Base-by-base conservation (phyloP, 2,797 vertebrate genomes). In the Rhinatrema bivittatum region DNA sequence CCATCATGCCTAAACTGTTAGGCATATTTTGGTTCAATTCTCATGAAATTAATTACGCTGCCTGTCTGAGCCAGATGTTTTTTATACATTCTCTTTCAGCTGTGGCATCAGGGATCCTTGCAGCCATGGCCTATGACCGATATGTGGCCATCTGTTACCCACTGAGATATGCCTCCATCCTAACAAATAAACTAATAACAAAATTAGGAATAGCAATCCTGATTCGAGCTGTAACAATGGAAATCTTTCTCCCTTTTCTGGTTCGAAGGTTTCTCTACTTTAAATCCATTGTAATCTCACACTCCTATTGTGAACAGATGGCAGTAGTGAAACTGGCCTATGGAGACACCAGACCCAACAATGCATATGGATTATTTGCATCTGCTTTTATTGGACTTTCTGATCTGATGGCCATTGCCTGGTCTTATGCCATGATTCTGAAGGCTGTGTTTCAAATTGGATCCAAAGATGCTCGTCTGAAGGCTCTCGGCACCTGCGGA, bases 21-120 rank as follows among this genome's bases (percentile, higher is more conserved):
- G 6, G 45, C 0, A 30, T 68, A 7, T 65, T 69, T 38, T 62
- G 64, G 57, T 24, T 36, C 4, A 34, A 49, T 5, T 39, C 49
- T 7, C 28, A 45, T 9, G 20, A 4, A 3, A 40, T 40, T 6
- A 37, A 27, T 0, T 39, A 60, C 14, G 35, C 37, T 1, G 64
- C 57, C 13, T 87, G 77, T 43, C 74, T 87, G 32, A 32, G 62
- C 1, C 84, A 88, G 55, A 79, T 85, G 78, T 73, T 73, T 27
- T 74, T 76, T 28, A 60, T 84, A 25, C 70, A 82, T 8, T 52
- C 54, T 3, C 9, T 60, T 13, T 63, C 65, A 10, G 39, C 62
- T 4, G 59, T 53, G 2, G 62, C 75, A 36, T 68, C 53, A 1
- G 62, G 59, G 5, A 2, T 72, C 16, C 42, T 75, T 3, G 10